Evolutionary conservation across 2,113 vertebrate genomes (phyloP).

Genomic region (Takifugu flavidus): DNA sequence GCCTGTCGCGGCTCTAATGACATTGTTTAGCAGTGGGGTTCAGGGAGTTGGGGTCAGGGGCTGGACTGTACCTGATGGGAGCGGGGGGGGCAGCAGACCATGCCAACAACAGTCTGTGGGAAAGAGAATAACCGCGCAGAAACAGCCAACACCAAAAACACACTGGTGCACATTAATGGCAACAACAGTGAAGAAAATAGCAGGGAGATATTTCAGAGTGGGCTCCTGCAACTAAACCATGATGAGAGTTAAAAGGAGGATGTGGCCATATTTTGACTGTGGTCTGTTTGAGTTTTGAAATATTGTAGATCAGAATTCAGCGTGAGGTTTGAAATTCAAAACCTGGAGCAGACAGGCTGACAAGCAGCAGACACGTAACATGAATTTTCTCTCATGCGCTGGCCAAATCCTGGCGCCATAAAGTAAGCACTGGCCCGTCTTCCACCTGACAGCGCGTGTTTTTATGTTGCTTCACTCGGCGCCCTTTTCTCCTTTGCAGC

Average conservation of each 20-base stretch:
- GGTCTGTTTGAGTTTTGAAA: constrained; percentile 32
- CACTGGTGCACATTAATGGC: constrained; percentile 36
- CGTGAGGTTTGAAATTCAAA: constrained; percentile 40
- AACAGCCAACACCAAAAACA: constrained; percentile 32
- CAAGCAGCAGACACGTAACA: constrained; percentile 26
- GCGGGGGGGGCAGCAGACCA: constrained; percentile 31
- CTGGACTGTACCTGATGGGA: constrained; percentile 65
- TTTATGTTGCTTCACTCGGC: constrained; percentile 37
- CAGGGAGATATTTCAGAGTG: constrained; percentile 19
- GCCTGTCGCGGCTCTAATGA: constrained; percentile 62
- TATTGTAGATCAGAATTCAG: constrained; percentile 30
- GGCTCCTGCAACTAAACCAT: constrained; percentile 22
- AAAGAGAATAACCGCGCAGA: constrained; percentile 25
- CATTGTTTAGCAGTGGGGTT: constrained; percentile 72
- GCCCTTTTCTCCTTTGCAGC: constrained; percentile 74
- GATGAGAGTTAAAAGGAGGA: constrained; percentile 32
- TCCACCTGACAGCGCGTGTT: constrained; percentile 15
- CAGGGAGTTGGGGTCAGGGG: constrained; percentile 55
- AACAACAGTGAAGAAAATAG: constrained; percentile 36
- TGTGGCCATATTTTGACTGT: constrained; percentile 28
- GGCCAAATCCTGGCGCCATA: constrained; percentile 9
- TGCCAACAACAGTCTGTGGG: constrained; percentile 56
- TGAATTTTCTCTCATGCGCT: constrained; percentile 22
- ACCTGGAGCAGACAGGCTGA: constrained; percentile 16
- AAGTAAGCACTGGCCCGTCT: background rate